Percentiles rank a stretch among this genome's conserved stretches.
phyloP scores from a whole-genome alignment of 2,888 invertebrate species.

The Deilephila porcellus region DNA sequence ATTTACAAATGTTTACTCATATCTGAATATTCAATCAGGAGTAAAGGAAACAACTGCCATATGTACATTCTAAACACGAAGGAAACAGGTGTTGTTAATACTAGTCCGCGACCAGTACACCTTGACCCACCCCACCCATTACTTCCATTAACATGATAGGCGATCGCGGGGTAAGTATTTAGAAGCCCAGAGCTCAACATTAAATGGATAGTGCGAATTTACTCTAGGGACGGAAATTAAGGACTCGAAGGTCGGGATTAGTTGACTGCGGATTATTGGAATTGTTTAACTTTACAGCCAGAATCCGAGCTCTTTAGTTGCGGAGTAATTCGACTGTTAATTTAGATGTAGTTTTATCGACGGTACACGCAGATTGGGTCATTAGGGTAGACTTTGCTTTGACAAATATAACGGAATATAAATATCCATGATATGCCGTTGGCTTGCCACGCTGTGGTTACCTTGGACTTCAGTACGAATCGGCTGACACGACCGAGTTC shows the following conservation, averaged over 20 bases:
- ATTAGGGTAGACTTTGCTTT: not conserved
- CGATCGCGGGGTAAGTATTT: conserved; percentile 21
- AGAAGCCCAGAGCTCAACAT: conserved; percentile 47
- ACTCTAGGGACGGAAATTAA: conserved; percentile 59
- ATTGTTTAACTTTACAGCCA: conserved; percentile 60
- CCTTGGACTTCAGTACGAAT: no score
- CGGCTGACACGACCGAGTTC: no score
- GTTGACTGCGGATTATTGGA: conserved; percentile 60
- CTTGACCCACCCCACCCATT: conserved; percentile 43
- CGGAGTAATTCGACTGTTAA: conserved; percentile 43
- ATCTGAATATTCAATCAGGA: conserved; percentile 30
- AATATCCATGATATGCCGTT: no score
- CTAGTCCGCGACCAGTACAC: conserved; percentile 46
- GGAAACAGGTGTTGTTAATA: conserved; percentile 57
- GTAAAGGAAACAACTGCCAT: conserved; percentile 28
- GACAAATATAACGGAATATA: not conserved
- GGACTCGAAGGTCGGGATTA: conserved; percentile 57
- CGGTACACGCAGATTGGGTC: not conserved
- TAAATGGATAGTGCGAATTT: conserved; percentile 55
- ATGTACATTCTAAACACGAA: conserved; percentile 31
- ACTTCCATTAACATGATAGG: not conserved
- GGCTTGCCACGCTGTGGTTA: no score
- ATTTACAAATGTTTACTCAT: not conserved
- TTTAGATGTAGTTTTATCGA: conserved; percentile 34
- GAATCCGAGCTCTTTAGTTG: conserved; percentile 49